Percentiles rank a stretch among this genome's conserved stretches.
Evolutionary conservation across 2,797 vertebrate species (phyloP).

Genomic region (Betta splendens): DNA sequence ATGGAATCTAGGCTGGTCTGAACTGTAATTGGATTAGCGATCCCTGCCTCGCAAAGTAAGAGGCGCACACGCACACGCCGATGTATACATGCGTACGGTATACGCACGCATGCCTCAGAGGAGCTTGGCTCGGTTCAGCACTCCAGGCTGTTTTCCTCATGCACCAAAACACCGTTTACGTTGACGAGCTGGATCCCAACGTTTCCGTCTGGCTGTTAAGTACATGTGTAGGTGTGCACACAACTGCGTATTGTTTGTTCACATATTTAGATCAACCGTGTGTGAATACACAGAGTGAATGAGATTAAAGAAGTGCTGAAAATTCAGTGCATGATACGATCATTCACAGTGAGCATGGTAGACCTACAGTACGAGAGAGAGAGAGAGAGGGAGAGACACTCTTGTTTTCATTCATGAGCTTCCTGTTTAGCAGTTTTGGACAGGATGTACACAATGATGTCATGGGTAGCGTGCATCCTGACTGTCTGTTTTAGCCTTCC

Average conservation of each 20-base stretch:
- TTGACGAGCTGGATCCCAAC: slow-evolving; percentile 19
- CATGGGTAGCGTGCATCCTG: slow-evolving; percentile 24
- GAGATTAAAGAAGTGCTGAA: slow-evolving; percentile 42
- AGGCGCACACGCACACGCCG: slow-evolving; percentile 4
- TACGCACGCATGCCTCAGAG: slow-evolving; percentile 33
- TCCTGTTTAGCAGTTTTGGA: slow-evolving; percentile 47
- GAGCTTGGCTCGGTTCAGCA: slow-evolving; percentile 41
- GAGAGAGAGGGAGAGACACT: no score
- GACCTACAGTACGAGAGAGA: slow-evolving; percentile 18
- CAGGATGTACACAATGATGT: slow-evolving; percentile 54
- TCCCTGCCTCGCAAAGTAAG: slow-evolving; percentile 55
- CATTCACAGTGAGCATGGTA: slow-evolving; percentile 1
- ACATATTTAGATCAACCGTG: slow-evolving; percentile 4
- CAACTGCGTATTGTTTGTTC: slow-evolving; percentile 3
- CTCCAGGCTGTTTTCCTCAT: slow-evolving; percentile 28
- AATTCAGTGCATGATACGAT: slow-evolving; percentile 5
- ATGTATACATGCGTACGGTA: not conserved
- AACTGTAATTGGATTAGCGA: slow-evolving; percentile 78
- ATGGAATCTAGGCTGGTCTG: slow-evolving; percentile 64
- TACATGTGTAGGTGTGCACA: not conserved
- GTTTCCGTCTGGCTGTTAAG: slow-evolving; percentile 4
- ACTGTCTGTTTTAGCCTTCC: slow-evolving; percentile 8
- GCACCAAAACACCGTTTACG: slow-evolving; percentile 19
- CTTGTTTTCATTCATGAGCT: slow-evolving; percentile 25
- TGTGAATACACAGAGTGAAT: slow-evolving; percentile 31